Evolutionary conservation across 2,888 invertebrate genomes (phyloP).

Genomic region (Amblyjoppa fuscipennis): DNA sequence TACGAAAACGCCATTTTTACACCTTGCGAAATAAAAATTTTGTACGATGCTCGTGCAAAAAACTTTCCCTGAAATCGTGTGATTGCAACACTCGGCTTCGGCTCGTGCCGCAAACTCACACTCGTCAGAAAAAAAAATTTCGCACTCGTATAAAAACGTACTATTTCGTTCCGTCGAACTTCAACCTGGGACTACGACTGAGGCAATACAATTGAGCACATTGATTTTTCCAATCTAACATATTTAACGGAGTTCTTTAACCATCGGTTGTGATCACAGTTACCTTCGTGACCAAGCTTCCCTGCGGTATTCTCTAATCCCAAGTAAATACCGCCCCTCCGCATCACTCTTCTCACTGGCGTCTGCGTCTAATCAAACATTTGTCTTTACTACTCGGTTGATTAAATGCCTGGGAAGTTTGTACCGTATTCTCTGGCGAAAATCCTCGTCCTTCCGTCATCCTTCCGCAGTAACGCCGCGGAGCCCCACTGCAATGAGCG

Average conservation of each 20-base stretch:
- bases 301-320: constrained; percentile 30
- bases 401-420: constrained; percentile 81
- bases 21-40: too few species aligned
- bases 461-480: background rate
- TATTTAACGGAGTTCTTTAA: constrained; percentile 9
- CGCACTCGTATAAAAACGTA: too few species aligned
- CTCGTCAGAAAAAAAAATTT: too few species aligned
- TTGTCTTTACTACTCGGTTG: constrained; percentile 83
- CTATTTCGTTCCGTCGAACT: background rate
- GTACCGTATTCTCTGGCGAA: constrained; percentile 67
- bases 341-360: constrained; percentile 39
- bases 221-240: constrained; percentile 3
- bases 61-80: too few species aligned
- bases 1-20: too few species aligned
- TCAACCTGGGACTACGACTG: background rate
- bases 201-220: background rate
- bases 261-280: constrained; percentile 31
- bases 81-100: too few species aligned
- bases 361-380: constrained; percentile 82
- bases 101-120: too few species aligned
- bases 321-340: constrained; percentile 39
- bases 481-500: background rate
- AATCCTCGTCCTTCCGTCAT: constrained; percentile 20
- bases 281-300: constrained; percentile 22
- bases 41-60: too few species aligned